These are phyloP conservation scores for Laspeyria flexula DNA, from an alignment of 2,888 invertebrate genomes.

Conservation along the genomic window DNA sequence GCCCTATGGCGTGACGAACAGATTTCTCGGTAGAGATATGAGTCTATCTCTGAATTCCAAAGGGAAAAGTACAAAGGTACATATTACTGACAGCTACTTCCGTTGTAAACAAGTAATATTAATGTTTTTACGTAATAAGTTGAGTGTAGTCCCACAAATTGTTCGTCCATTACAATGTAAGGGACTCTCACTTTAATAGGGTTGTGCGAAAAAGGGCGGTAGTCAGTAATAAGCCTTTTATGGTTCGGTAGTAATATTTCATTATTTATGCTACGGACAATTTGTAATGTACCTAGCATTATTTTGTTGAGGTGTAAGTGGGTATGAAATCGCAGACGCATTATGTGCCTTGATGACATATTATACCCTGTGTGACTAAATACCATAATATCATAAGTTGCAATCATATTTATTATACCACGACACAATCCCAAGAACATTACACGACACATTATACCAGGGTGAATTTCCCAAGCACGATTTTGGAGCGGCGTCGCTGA, in stretches of 20 bases:
- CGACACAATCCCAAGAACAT: no score
- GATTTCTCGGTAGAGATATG: conserved; percentile 38
- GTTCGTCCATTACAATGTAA: background rate
- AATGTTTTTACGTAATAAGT: background rate
- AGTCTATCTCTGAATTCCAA: conserved; percentile 18
- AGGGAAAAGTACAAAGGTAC: conserved; percentile 28
- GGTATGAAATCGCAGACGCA: no score
- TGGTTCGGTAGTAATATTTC: background rate
- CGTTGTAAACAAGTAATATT: conserved; percentile 20
- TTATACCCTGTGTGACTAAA: no score
- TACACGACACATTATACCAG: no score
- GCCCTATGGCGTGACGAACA: conserved; percentile 31
- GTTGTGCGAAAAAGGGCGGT: background rate
- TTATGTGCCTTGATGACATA: no score
- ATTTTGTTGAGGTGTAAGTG: no score
- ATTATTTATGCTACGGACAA: background rate
- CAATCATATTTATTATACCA: no score
- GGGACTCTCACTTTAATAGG: background rate
- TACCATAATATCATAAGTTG: no score
- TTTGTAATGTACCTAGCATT: no score
- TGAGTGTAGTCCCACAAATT: background rate
- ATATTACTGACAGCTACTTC: conserved; percentile 17
- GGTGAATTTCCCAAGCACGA: no score
- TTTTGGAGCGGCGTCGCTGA: no score
- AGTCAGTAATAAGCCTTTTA: background rate